A percentile compares a stretch with the other conserved stretches of the same genome.
Conservation (phyloP, 1,140 invertebrate genomes). For the Bombus confusus region DNA sequence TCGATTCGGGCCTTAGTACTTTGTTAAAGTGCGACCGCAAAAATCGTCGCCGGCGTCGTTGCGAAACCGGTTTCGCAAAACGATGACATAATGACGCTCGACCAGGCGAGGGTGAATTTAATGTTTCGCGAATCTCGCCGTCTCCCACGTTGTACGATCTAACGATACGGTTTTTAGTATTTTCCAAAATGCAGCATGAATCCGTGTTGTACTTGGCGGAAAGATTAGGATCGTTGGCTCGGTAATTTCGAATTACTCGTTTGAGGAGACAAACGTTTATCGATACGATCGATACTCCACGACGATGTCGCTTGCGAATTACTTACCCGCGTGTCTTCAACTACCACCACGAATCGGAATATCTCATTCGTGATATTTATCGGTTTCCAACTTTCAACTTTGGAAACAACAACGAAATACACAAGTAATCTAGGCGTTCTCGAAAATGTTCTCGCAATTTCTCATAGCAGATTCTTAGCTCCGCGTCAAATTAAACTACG, state of each 20-base stretch:
- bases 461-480: too few species aligned
- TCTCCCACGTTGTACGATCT: conserved; percentile 11
- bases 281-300: too few species aligned
- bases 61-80: conserved; percentile 71
- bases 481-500: too few species aligned
- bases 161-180: not conserved
- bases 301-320: not conserved
- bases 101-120: conserved; percentile 62
- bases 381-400: not conserved
- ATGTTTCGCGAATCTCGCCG: conserved; percentile 69
- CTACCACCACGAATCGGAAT: not conserved
- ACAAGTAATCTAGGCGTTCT: too few species aligned
- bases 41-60: conserved; percentile 55
- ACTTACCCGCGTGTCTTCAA: not conserved
- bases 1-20: conserved; percentile 69
- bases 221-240: not conserved
- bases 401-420: too few species aligned
- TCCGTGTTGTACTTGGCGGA: not conserved
- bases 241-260: not conserved
- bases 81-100: conserved; percentile 69
- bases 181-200: too few species aligned
- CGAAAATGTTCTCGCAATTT: too few species aligned
- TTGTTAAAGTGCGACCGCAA: conserved; percentile 61
- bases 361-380: not conserved
- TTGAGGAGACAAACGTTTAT: too few species aligned